Evolutionary conservation across 2,113 vertebrate genomes (phyloP).

Genomic region (Ellobius talpinus): DNA sequence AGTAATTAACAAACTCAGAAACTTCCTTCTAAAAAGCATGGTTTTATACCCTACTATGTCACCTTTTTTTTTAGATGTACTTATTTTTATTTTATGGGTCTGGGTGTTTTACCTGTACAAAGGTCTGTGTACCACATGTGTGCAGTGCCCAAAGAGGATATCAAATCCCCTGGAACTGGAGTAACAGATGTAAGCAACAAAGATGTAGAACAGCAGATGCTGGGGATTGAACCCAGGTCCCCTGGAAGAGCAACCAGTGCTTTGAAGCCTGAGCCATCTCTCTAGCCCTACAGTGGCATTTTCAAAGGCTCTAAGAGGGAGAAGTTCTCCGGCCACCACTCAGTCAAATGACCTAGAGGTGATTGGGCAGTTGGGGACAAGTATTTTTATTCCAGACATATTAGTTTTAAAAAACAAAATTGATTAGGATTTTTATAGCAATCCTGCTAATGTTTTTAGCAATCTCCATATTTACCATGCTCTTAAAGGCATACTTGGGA

Average conservation of each 20-base stretch:
- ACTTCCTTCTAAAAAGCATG: background rate
- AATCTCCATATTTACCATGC: background rate
- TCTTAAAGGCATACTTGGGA: background rate
- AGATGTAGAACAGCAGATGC: background rate
- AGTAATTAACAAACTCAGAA: background rate
- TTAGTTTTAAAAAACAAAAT: slow-evolving; percentile 29
- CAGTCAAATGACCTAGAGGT: background rate
- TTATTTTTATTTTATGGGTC: background rate
- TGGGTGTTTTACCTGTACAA: background rate
- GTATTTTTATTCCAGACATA: slow-evolving; percentile 2
- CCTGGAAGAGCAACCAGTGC: background rate
- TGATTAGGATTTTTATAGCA: background rate
- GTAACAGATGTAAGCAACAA: background rate
- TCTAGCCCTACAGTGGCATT: background rate
- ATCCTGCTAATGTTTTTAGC: background rate
- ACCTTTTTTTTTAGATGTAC: background rate
- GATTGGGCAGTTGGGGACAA: background rate
- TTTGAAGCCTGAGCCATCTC: background rate
- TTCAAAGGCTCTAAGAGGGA: background rate
- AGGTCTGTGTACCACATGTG: background rate
- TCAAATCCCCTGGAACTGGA: background rate
- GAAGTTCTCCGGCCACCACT: background rate
- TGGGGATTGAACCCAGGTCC: background rate
- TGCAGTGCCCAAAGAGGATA: background rate
- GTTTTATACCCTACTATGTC: background rate